phyloP scores from a whole-genome alignment of 53 echinoderm and acorn worm species.

The Holothuria leucospilota region DNA sequence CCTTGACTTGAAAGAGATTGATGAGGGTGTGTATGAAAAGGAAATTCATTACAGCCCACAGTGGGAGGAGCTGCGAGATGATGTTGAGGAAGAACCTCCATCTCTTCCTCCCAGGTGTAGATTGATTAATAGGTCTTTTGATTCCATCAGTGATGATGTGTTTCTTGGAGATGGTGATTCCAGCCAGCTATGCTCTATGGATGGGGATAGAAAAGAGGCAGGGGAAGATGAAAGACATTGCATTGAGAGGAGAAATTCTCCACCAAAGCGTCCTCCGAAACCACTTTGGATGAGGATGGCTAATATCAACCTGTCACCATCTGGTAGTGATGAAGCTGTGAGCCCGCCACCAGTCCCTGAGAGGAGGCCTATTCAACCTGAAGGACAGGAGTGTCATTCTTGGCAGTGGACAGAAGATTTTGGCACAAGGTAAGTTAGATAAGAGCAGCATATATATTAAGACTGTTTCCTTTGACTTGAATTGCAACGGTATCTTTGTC shows the following conservation, averaged over 20 bases:
- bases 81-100: background rate
- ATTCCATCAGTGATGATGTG: slow-evolving; percentile 31
- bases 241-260: background rate
- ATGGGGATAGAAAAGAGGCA: background rate
- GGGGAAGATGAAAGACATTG: background rate
- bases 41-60: too few relatives aligned
- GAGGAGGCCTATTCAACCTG: slow-evolving; percentile 35
- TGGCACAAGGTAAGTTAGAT: slow-evolving; percentile 17
- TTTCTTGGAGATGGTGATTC: slow-evolving; percentile 16
- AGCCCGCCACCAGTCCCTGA: slow-evolving; percentile 38
- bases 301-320: slow-evolving; percentile 9
- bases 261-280: slow-evolving; percentile 35
- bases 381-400: slow-evolving; percentile 31
- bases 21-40: too few relatives aligned
- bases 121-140: background rate
- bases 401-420: slow-evolving; percentile 38
- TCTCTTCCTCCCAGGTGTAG: background rate
- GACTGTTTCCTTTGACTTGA: too few relatives aligned
- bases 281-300: slow-evolving; percentile 42
- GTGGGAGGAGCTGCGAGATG: background rate
- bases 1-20: too few relatives aligned
- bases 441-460: too few relatives aligned
- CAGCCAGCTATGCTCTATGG: too few relatives aligned
- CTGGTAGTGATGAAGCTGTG: slow-evolving; percentile 13
- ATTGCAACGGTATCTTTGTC: too few relatives aligned